These are phyloP conservation scores for Radopholus similis DNA, from an alignment of 1,140 invertebrate genomes.

Conservation along the genomic window DNA sequence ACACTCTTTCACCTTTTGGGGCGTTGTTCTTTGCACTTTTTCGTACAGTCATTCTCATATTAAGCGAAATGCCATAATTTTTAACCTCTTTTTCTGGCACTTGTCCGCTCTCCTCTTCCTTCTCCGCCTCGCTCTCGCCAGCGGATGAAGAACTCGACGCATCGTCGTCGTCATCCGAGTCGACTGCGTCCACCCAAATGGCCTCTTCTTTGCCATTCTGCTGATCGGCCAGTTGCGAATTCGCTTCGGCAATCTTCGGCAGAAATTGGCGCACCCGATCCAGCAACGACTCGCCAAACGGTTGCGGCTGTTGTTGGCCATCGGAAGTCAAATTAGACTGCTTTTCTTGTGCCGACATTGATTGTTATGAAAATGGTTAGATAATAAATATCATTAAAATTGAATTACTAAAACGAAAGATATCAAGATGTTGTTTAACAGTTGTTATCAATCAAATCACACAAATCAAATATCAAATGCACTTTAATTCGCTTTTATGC, in stretches of 20 bases:
- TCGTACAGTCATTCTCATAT: no score
- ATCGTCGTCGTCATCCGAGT: conserved; percentile 7
- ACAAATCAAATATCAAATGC: no score
- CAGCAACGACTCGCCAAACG: background rate
- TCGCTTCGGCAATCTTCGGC: conserved; percentile 19
- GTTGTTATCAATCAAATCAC: no score
- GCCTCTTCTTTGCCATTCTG: background rate
- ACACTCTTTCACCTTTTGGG: no score
- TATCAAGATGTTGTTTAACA: no score
- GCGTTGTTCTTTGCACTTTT: no score
- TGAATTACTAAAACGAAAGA: no score
- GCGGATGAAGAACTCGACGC: background rate
- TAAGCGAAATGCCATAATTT: background rate
- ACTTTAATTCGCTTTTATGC: no score
- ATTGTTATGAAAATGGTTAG: no score
- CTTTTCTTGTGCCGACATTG: no score
- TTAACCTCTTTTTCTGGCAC: background rate
- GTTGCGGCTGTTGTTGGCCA: background rate
- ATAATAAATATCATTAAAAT: no score
- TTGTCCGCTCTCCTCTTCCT: background rate
- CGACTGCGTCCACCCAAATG: background rate
- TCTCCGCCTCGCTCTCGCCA: background rate
- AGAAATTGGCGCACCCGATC: conserved; percentile 19
- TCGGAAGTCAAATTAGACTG: no score
- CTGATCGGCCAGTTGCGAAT: background rate